Percentiles rank a stretch among this genome's conserved stretches.
These are phyloP conservation scores for Lutjanus erythropterus DNA, from an alignment of 2,113 vertebrate species.

Conservation along the genomic window DNA sequence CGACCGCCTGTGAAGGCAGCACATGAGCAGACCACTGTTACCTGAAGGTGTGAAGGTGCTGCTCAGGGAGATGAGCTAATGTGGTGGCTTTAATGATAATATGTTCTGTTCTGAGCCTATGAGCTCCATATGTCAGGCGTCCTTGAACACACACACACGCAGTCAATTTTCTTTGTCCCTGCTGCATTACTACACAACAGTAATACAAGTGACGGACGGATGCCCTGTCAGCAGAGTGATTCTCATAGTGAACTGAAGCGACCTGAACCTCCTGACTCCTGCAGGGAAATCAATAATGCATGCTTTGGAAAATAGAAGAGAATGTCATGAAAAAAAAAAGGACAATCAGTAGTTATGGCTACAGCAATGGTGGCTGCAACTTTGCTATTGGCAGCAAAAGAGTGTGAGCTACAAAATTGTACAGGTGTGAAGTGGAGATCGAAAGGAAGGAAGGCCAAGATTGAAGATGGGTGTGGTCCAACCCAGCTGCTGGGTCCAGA, in stretches of 20 bases:
- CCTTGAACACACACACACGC: constrained; percentile 18
- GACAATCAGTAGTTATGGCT: neutral
- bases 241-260: neutral
- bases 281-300: neutral
- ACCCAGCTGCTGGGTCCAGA: too few relatives aligned
- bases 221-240: neutral
- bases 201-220: neutral
- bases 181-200: neutral
- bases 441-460: too few relatives aligned
- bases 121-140: neutral
- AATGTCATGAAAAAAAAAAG: too few relatives aligned
- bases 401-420: too few relatives aligned
- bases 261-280: constrained; percentile 3
- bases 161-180: neutral
- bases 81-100: neutral
- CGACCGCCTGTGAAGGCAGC: too few relatives aligned
- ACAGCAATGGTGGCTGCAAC: too few relatives aligned
- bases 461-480: too few relatives aligned
- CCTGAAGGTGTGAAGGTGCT: neutral
- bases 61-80: too few relatives aligned
- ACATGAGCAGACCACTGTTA: neutral
- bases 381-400: too few relatives aligned
- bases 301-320: neutral
- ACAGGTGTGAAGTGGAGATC: too few relatives aligned
- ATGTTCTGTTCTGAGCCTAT: neutral